Evolutionary conservation across 2,797 vertebrate genomes (phyloP).

Genomic region (Dendrocincla fuliginosa): DNA sequence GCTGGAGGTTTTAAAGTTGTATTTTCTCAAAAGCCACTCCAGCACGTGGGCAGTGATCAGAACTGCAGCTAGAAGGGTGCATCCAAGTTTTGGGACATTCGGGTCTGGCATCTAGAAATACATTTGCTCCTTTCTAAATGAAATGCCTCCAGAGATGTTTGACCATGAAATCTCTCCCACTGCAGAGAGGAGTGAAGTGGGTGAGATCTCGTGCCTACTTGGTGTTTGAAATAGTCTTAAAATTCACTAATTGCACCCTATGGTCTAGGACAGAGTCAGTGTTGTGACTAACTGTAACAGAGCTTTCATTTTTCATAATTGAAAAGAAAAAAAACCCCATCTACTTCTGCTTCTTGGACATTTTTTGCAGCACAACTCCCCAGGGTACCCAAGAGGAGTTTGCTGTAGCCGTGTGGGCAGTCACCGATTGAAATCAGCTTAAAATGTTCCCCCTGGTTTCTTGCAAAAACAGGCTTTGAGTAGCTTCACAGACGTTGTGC

Average conservation of each 20-base stretch:
- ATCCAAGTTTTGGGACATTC: not conserved
- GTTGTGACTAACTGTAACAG: not conserved
- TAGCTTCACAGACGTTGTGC: not conserved
- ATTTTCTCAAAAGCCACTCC: not conserved
- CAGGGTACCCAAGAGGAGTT: not conserved
- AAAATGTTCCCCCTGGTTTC: not conserved
- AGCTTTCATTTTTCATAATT: not conserved
- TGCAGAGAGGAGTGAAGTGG: not conserved
- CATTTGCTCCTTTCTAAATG: not conserved
- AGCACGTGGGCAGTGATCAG: accelerated
- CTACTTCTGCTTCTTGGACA: conserved; percentile 34
- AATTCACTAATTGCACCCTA: not conserved
- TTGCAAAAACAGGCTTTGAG: not conserved
- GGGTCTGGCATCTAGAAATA: not conserved
- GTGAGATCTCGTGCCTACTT: not conserved
- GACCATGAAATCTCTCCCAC: not conserved
- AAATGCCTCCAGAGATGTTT: not conserved
- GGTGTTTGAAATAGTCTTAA: not conserved
- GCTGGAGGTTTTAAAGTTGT: accelerated
- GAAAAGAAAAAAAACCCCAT: not conserved
- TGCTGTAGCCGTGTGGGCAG: not conserved
- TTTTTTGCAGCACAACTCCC: not conserved
- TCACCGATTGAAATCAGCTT: not conserved
- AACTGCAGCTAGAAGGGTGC: accelerated
- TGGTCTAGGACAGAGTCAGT: not conserved